Conservation (phyloP, 1,140 invertebrate species). For the Kradibia gibbosae region DNA sequence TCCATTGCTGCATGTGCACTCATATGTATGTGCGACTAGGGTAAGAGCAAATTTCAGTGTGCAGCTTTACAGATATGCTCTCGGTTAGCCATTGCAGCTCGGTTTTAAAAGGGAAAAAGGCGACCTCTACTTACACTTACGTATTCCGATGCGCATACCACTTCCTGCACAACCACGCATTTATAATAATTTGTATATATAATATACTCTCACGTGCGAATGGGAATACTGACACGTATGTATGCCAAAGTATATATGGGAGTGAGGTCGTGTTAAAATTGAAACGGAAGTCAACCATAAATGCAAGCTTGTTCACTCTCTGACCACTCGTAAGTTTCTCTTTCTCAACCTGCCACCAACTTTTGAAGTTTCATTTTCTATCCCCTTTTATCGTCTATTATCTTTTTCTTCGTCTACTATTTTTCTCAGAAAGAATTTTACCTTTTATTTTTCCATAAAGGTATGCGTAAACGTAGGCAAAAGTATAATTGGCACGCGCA, state of each 20-base stretch:
- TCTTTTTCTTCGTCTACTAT: neutral
- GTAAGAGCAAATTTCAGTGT: slow-evolving; percentile 45
- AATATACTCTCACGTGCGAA: too few species aligned
- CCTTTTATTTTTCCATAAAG: neutral
- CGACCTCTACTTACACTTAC: neutral
- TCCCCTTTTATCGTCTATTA: neutral
- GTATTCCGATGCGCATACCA: too few species aligned
- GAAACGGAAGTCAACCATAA: slow-evolving; percentile 57
- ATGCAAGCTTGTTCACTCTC: slow-evolving; percentile 38
- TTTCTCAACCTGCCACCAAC: neutral
- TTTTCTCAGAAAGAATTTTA: too few species aligned
- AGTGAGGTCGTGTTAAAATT: slow-evolving; percentile 54
- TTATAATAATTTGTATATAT: too few species aligned
- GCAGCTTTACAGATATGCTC: slow-evolving; percentile 39
- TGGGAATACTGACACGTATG: too few species aligned
- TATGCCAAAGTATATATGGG: neutral
- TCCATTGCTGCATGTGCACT: neutral
- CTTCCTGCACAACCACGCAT: neutral
- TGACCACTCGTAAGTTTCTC: neutral
- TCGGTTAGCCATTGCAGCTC: neutral
- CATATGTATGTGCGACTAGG: neutral
- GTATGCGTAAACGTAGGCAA: neutral
- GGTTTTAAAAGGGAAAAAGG: neutral
- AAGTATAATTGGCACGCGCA: too few species aligned
- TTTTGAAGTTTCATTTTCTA: neutral